Base-by-base conservation (phyloP, 2,797 vertebrate species). In the Halcyon smyrnensis region DNA sequence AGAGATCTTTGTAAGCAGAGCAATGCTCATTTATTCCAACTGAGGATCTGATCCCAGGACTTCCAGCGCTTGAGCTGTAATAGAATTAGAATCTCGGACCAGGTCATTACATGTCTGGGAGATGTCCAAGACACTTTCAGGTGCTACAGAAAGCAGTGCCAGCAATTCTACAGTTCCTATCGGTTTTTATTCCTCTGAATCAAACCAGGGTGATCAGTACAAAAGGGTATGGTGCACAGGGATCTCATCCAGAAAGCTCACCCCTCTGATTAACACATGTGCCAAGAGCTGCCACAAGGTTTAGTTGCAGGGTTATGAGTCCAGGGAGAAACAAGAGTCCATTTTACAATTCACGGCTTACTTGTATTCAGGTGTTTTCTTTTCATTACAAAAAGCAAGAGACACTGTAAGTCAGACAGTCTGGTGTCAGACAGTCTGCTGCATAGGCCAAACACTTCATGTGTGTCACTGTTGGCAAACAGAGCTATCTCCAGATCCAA, bases 401-500 rank as follows among this genome's bases (percentile, higher is more conserved):
- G 1, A n/a, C 3, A 19, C 36, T 0, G 0, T 4, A 46, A 79
- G 20, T 24, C 45, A 51, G 48, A 12, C 4, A 36, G 21, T 30
- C 6, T 39, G 34, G 10, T 24, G 20, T 24, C 45, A 51, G 48
- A 12, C 4, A 36, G 21, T 30, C 6, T 39, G 34, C 57, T 73
- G 45, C 23, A 19, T 2, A 11, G 13, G 18, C n/a, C 63, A 53
- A 4, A 39, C 23, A 8, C 24, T 46, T 41, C 16, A 5, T 3
- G 12, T 3, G 10, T 15, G 41, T 20, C 37, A 14, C 23, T 80
- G 77, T 3, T 36, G 69, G 59, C 69, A 74, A 78, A 51, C 21
- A 80, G 34, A 87, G 30, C 27, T 54, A 28, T 8, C 50, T 59
- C 50, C 50, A 62, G 11, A 28, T 65, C n/a, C 65, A 78, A 81